Percentiles rank a stretch among this genome's conserved stretches.
Evolutionary conservation across 2,113 vertebrate genomes (phyloP).

Genomic region (Mormyrus iriodes): DNA sequence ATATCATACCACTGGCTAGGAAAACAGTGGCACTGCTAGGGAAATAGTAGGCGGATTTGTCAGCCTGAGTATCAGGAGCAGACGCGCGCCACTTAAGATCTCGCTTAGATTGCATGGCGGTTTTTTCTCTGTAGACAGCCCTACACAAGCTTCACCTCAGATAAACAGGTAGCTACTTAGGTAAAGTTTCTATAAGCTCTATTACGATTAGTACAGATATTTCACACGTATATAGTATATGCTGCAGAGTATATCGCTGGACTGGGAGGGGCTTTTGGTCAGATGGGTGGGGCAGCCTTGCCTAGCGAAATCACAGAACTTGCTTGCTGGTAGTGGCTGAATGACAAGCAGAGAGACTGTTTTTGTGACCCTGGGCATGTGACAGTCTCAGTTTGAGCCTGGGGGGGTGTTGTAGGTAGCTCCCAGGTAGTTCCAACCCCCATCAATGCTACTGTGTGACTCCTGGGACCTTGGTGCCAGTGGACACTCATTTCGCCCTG

Average conservation of each 20-base stretch:
- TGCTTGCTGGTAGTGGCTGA: background rate
- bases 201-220: background rate
- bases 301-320: background rate
- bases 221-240: background rate
- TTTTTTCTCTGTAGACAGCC: background rate
- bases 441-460: background rate
- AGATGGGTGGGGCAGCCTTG: background rate
- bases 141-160: background rate
- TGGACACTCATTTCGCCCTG: background rate
- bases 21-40: background rate
- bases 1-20: background rate
- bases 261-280: background rate
- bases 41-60: background rate
- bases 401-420: background rate
- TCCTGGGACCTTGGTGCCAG: background rate
- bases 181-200: constrained; percentile 4
- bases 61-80: background rate
- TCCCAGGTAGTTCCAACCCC: background rate
- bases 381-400: background rate
- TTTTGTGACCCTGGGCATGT: background rate
- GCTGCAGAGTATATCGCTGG: background rate
- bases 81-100: background rate
- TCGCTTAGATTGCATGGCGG: background rate
- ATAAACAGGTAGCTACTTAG: background rate
- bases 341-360: background rate